Percentiles rank a stretch among this genome's conserved stretches.
Conservation (phyloP, 2,113 vertebrate genomes). For the Salvelinus sp. region DNA sequence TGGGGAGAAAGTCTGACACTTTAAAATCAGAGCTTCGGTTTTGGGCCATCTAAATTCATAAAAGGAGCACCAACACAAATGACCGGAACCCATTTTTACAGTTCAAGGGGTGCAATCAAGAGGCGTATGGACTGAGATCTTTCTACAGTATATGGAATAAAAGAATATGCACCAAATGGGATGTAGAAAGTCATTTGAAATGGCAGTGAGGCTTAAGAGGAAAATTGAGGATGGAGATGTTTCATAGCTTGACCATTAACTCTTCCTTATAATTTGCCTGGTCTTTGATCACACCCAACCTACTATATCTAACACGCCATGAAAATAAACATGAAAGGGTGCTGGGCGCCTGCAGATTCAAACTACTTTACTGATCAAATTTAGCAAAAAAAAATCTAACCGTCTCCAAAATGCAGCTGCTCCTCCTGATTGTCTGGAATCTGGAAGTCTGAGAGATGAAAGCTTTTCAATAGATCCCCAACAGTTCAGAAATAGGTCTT, state of each 20-base stretch:
- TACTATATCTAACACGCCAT: not conserved
- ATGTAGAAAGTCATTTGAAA: slow-evolving; percentile 44
- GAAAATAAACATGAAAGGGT: not conserved
- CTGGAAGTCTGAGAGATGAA: no score
- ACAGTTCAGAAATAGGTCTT: not conserved
- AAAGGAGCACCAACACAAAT: not conserved
- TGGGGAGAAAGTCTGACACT: not conserved
- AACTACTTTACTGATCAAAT: not conserved
- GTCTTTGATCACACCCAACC: not conserved
- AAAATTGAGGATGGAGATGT: slow-evolving; percentile 15
- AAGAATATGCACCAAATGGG: slow-evolving; percentile 35
- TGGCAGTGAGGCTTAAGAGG: slow-evolving; percentile 45
- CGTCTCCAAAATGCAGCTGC: not conserved
- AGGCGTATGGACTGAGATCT: not conserved
- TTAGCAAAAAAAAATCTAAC: not conserved
- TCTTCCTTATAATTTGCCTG: not conserved
- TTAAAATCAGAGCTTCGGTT: not conserved
- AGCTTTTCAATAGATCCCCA: not conserved
- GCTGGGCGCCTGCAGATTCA: not conserved
- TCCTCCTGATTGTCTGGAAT: no score
- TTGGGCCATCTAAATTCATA: not conserved
- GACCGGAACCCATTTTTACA: not conserved
- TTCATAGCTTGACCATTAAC: not conserved
- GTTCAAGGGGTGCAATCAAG: not conserved
- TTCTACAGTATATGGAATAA: not conserved